Base-by-base conservation (phyloP, 92 coral and sea anemone species). In the Actinernus sp. region DNA sequence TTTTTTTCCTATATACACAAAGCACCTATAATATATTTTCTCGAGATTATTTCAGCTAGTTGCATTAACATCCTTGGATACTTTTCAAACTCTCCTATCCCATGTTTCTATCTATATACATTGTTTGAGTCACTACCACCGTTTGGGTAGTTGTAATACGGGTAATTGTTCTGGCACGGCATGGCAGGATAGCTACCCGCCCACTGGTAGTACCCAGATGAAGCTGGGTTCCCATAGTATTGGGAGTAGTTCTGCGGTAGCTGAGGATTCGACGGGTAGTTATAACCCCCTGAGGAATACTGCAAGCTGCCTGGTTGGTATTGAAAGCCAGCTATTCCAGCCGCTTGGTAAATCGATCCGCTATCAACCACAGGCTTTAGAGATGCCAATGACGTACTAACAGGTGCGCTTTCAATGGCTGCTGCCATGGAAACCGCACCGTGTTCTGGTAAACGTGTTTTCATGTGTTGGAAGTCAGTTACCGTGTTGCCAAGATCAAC, bases 401-500 rank as follows among this genome's bases (percentile, higher is more conserved):
- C 54, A 12, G 63, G 48, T 2, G 73, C 31, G 25, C 56, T 32
- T n/a, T 47, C 53, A 36, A 49, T 73, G 11, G 6, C 52, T 18
- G 6, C 17, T 7, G 52, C 52, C 52, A 23, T 8, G 14, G 41
- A 7, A 13, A 55, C 44, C 17, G 63, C 68, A 50, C 62, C 73
- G 16, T 69, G 22, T 32, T 22, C 31, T n/a, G 77, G 31, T 13
- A 52, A 19, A 26, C 61, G 78, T 9, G 55, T 40, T 43, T 79
- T 79, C 3, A 84, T 39, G 28, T 74, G 87, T 59, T 84, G 91
- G 56, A 84, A 53, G 10, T 79, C 47, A 1, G 66, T 49, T 11
- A 76, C 71, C 1, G 97, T 90, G 58, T 90, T 87, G 29, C 58
- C 52, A 14, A 89, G 96, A 59, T 89, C 75, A 2, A 89, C 96